Conservation (phyloP, 2,888 invertebrate genomes). For the Tachina grossa region DNA sequence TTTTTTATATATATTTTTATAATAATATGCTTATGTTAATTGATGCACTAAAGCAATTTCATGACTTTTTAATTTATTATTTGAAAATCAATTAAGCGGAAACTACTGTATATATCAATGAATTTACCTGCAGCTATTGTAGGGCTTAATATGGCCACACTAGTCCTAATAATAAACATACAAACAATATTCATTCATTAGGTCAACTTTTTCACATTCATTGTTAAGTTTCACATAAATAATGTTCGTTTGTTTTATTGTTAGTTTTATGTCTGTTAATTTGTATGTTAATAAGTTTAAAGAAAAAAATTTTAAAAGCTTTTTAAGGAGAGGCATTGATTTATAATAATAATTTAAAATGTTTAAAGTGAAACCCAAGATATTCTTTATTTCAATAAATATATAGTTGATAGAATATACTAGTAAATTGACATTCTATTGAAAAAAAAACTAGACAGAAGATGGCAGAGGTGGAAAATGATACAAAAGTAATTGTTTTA, state of each 20-base stretch:
- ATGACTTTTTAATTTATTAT: too few relatives aligned
- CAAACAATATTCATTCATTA: neutral
- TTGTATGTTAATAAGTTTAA: conserved; percentile 57
- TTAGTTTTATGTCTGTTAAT: conserved; percentile 38
- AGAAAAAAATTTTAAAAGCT: neutral
- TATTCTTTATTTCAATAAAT: conserved; percentile 37
- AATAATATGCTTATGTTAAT: too few relatives aligned
- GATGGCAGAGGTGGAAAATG: neutral
- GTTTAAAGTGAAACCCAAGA: conserved; percentile 38
- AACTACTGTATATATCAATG: too few relatives aligned
- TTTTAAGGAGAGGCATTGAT: conserved; percentile 16
- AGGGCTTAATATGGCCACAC: too few relatives aligned
- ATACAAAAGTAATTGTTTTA: too few relatives aligned
- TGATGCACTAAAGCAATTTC: too few relatives aligned
- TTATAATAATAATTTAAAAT: conserved; percentile 25
- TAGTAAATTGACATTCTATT: neutral
- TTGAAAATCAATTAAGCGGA: too few relatives aligned
- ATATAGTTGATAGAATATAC: too few relatives aligned
- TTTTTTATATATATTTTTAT: too few relatives aligned
- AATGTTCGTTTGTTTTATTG: conserved; percentile 13
- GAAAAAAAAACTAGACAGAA: neutral
- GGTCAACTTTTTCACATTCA: conserved; percentile 16
- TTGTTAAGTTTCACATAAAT: conserved; percentile 44
- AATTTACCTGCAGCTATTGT: too few relatives aligned
- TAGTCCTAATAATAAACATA: too few relatives aligned